Evolutionary conservation across 2,797 vertebrate genomes (phyloP), one percentile per base, ranked within the genome.

Genomic region (Notolabrus celidotus): DNA sequence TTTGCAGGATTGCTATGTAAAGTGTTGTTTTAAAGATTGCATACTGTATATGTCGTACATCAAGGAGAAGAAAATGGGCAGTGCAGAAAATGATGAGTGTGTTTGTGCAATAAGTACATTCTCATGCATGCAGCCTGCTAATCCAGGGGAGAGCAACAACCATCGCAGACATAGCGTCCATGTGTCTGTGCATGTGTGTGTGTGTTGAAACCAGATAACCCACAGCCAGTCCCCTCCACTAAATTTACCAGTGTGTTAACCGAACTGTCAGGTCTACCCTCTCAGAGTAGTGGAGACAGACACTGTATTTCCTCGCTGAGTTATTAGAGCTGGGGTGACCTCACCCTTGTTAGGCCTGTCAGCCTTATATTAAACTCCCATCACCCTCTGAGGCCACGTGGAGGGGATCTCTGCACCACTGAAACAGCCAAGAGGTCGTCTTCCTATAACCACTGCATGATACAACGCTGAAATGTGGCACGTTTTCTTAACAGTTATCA

Each of bases 221-320:
- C 77, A 66, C 60, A 88, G 77, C 66, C 79, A 41, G 82, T 88
- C 80, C 82, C 81, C 80, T 56, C 85, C 82, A 90, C 91, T 94
- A 95, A 94, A 95, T 94, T 94, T 93, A 93, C 91, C 89, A 85
- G 65, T 77, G 78, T 86, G 92, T 92, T 86, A 93, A 89, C 86
- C 80, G 87, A 91, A 85, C 85, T 88, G 87, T 86, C 86, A 91
- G 88, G 85, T 84, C 82, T 86, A 79, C 84, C 68, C 61, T 77
- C 78, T 82, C 67, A 72, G 77, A 84, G 82, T 83, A 73, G 70
- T 86, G 76, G 89, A 85, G 88, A 92, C 91, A 86, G 86, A 92
- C 87, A 84, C 76, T 84, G 88, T 89, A 90, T 92, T 91, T 93
- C 86, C 86, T 94, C 81, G 52, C 86, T 88, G 84, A 82, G 88